phyloP scores from a whole-genome alignment of 2,888 invertebrate genomes.

The Stegana nigrithorax region DNA sequence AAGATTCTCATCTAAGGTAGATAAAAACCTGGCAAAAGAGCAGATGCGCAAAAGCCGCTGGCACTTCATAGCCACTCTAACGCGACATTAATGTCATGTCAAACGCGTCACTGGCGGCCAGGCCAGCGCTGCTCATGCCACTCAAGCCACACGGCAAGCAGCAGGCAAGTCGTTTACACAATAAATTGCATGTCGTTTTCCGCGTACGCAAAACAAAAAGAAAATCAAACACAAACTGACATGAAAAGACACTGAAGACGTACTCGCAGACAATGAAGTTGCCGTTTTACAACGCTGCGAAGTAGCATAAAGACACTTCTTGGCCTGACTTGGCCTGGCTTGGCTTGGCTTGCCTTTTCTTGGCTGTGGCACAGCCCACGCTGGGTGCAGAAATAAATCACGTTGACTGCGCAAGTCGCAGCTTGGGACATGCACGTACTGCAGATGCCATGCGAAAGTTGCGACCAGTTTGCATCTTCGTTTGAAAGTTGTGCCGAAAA shows the following conservation, averaged over 20 bases:
- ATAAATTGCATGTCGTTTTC: conserved; percentile 36
- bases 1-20: not conserved
- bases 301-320: no score
- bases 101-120: not conserved
- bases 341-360: conserved; percentile 35
- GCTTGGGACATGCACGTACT: conserved; percentile 6
- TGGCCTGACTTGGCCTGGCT: no score
- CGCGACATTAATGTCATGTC: not conserved
- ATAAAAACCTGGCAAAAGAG: conserved; percentile 5
- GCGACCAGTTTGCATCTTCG: conserved; percentile 4
- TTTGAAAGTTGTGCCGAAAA: not conserved
- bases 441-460: conserved; percentile 11
- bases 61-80: not conserved
- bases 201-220: not conserved
- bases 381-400: conserved; percentile 11
- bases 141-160: no score
- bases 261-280: conserved; percentile 23
- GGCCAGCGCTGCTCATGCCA: not conserved
- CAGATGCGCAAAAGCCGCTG: conserved; percentile 26
- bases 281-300: no score
- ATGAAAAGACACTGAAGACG: conserved; percentile 44
- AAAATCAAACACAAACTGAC: conserved; percentile 40
- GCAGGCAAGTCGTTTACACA: no score
- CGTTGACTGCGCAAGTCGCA: conserved; percentile 1
- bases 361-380: not conserved